Evolutionary conservation across 2,113 vertebrate species (phyloP).

Genomic region (Herpailurus yagouaroundi): DNA sequence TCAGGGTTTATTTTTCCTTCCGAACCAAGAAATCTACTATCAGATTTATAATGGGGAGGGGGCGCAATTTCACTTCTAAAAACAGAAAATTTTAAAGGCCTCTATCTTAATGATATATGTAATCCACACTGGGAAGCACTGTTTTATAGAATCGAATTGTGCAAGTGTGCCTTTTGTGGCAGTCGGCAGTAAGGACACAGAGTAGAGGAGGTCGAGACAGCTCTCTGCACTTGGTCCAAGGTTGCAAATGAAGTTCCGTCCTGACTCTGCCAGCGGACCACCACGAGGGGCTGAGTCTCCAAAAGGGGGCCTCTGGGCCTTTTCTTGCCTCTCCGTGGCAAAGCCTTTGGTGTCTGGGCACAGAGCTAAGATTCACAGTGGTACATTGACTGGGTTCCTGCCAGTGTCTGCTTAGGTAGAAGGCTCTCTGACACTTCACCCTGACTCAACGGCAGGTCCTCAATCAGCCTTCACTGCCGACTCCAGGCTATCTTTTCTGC

Average conservation of each 20-base stretch:
- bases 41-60: background rate
- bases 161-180: background rate
- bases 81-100: background rate
- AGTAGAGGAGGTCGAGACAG: background rate
- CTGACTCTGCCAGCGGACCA: background rate
- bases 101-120: background rate
- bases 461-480: background rate
- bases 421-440: background rate
- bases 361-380: background rate
- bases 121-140: background rate
- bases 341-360: background rate
- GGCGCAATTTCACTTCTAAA: background rate
- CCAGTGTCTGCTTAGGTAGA: background rate
- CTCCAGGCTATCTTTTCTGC: background rate
- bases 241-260: background rate
- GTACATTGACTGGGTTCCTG: background rate
- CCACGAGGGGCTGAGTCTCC: background rate
- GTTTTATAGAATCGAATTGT: background rate
- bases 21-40: background rate
- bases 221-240: background rate
- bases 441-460: background rate
- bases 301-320: background rate
- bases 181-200: background rate
- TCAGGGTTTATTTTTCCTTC: background rate
- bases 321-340: background rate